phyloP scores from a whole-genome alignment of 2,888 invertebrate genomes.

The Andrena bucephala region DNA sequence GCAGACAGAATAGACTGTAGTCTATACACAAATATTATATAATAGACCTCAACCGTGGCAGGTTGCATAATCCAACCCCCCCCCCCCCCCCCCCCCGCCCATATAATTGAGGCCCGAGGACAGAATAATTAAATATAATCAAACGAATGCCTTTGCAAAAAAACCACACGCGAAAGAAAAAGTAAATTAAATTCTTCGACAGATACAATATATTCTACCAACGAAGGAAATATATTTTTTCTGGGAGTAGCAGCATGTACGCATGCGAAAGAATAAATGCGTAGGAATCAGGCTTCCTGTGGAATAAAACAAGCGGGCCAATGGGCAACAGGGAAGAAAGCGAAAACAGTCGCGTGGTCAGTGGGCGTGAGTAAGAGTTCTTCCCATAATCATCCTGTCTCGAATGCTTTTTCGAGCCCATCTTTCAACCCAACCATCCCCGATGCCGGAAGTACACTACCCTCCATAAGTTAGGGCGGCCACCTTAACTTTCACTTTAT shows the following conservation, averaged over 20 bases:
- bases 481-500: conserved; percentile 20
- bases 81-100: too few species aligned
- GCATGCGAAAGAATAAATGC: background rate
- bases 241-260: background rate
- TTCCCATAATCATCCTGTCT: conserved; percentile 17
- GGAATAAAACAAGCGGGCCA: background rate
- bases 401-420: conserved; percentile 15
- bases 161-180: background rate
- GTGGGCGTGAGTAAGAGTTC: background rate
- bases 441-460: conserved; percentile 20
- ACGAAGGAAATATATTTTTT: background rate
- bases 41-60: too few species aligned
- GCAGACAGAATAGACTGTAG: too few species aligned
- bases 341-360: background rate
- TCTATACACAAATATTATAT: too few species aligned
- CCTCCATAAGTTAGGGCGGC: conserved; percentile 11
- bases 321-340: background rate
- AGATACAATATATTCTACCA: background rate
- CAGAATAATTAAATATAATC: too few species aligned
- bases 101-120: too few species aligned
- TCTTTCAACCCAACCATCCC: conserved; percentile 20
- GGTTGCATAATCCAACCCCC: too few species aligned
- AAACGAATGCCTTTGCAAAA: too few species aligned
- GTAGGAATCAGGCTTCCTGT: background rate
- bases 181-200: background rate